phyloP scores from a whole-genome alignment of 2,888 invertebrate genomes.

The Stenolophus ochropezus region DNA sequence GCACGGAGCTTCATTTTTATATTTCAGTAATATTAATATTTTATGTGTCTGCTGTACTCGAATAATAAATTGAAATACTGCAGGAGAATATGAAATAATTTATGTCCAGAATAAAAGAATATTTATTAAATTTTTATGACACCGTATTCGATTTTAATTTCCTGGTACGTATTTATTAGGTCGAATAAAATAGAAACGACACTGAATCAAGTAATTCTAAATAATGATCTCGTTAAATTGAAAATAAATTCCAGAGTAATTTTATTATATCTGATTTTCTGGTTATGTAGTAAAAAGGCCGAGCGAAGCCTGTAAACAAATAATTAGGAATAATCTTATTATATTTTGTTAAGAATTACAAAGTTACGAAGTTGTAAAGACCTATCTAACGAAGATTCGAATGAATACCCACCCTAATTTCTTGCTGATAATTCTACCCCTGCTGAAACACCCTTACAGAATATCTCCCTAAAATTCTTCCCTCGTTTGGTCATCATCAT shows the following conservation, averaged over 20 bases:
- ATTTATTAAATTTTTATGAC: conserved; percentile 10
- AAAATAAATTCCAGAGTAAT: background rate
- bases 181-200: background rate
- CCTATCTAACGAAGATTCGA: background rate
- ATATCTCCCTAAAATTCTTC: no score
- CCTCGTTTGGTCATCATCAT: no score
- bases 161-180: conserved; percentile 17
- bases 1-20: background rate
- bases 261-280: background rate
- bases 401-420: background rate
- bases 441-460: no score
- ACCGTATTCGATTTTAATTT: background rate
- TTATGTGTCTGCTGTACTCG: background rate
- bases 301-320: background rate
- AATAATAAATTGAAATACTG: conserved; percentile 16
- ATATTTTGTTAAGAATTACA: background rate
- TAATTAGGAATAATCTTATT: conserved; percentile 3
- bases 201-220: background rate
- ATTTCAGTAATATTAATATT: background rate
- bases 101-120: background rate
- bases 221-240: conserved; percentile 13
- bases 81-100: background rate
- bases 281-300: background rate
- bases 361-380: background rate
- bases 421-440: background rate